A percentile compares a stretch with the other conserved stretches of the same genome.
Evolutionary conservation across 1,140 invertebrate species (phyloP).

Genomic region (Tetragnatha versicolor): DNA sequence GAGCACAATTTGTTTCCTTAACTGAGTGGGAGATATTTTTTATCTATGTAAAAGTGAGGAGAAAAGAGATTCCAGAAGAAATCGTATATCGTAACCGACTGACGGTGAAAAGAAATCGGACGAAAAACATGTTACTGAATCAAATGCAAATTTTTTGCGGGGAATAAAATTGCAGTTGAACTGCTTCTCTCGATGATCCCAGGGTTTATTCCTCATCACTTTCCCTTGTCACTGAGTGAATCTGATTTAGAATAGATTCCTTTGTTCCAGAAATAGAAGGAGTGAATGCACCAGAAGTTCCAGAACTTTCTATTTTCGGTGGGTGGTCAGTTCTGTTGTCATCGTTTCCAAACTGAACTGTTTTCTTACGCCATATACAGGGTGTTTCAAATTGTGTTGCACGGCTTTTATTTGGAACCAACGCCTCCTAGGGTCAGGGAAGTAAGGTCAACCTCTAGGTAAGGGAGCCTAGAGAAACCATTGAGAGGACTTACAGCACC

Average conservation of each 20-base stretch:
- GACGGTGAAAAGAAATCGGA: not conserved
- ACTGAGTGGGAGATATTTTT: not conserved
- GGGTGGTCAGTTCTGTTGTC: too few relatives aligned
- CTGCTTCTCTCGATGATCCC: not conserved
- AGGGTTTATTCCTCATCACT: not conserved
- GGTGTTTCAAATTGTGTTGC: too few relatives aligned
- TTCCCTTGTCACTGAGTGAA: not conserved
- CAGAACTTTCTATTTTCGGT: too few relatives aligned
- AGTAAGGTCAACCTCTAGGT: too few relatives aligned
- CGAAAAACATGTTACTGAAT: not conserved
- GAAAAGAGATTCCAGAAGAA: not conserved
- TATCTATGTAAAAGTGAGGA: not conserved
- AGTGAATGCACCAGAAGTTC: too few relatives aligned
- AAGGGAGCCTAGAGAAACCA: too few relatives aligned
- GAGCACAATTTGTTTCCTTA: constrained; percentile 13
- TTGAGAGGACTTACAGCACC: too few relatives aligned
- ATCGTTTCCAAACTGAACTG: too few relatives aligned
- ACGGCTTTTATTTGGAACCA: too few relatives aligned
- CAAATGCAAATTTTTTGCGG: constrained; percentile 4
- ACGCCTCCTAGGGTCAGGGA: too few relatives aligned
- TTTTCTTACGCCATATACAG: too few relatives aligned
- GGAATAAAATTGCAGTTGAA: not conserved
- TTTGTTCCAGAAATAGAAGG: not conserved
- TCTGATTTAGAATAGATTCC: not conserved
- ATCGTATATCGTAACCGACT: not conserved